These are phyloP conservation scores for Caenorhabditis japonica DNA, from an alignment of 2,888 invertebrate species.

Conservation along the genomic window DNA sequence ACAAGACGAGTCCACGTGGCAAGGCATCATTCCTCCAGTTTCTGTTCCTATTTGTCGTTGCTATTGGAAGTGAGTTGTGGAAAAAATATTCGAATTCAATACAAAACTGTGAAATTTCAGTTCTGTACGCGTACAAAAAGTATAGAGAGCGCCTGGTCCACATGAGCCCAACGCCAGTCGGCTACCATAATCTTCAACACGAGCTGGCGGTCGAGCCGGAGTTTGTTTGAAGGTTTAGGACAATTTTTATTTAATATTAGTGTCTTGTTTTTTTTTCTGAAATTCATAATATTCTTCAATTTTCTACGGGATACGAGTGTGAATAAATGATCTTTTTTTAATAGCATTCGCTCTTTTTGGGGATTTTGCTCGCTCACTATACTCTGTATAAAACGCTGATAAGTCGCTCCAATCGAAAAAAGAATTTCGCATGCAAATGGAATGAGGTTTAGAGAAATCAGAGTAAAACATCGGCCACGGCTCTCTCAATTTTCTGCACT, in stretches of 20 bases:
- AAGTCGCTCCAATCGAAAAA: too few species aligned
- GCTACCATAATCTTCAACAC: constrained; percentile 41
- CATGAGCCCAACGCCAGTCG: constrained; percentile 33
- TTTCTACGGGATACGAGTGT: constrained; percentile 41
- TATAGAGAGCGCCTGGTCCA: constrained; percentile 32
- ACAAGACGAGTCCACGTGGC: constrained; percentile 16
- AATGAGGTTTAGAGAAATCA: too few species aligned
- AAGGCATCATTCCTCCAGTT: constrained; percentile 29
- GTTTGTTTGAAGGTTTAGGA: constrained; percentile 22
- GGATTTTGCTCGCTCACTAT: too few species aligned
- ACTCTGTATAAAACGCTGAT: too few species aligned
- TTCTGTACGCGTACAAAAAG: constrained; percentile 31
- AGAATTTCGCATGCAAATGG: too few species aligned
- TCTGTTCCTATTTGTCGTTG: constrained; percentile 22
- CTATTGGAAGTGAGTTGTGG: constrained; percentile 29
- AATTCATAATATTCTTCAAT: constrained; percentile 14
- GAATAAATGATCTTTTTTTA: constrained; percentile 41
- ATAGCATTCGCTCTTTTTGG: too few species aligned
- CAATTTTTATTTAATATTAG: background rate
- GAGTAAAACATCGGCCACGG: too few species aligned
- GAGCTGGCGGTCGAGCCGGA: constrained; percentile 49
- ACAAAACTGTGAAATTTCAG: constrained; percentile 27
- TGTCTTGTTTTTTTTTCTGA: background rate
- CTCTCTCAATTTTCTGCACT: too few species aligned
- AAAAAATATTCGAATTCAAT: background rate